Evolutionary conservation across 2,888 invertebrate species (phyloP).

Genomic region (Coronaproctus castanopsis): DNA sequence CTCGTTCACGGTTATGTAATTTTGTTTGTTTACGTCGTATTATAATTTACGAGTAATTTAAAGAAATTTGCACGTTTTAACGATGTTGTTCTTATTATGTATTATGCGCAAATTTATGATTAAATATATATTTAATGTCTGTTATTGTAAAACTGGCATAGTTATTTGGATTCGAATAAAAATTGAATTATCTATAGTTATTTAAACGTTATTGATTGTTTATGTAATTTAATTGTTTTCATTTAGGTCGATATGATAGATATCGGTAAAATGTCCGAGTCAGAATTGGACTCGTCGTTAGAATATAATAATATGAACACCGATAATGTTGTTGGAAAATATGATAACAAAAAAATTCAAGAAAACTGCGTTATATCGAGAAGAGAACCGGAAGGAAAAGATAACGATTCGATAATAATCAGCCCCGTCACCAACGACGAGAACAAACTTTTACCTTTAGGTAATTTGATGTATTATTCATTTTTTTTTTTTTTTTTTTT

Average conservation of each 20-base stretch:
- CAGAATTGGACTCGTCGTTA: constrained; percentile 8
- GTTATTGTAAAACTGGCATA: no score
- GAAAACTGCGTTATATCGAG: constrained; percentile 5
- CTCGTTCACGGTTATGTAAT: no score
- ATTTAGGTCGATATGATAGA: constrained; percentile 10
- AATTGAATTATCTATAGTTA: no score
- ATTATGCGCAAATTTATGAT: no score
- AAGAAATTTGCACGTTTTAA: no score
- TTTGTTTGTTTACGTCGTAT: no score
- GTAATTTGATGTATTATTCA: constrained; percentile 5
- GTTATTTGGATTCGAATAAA: no score
- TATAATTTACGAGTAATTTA: no score
- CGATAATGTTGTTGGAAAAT: neutral
- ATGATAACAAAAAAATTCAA: neutral
- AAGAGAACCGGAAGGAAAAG: constrained; percentile 15
- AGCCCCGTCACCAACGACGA: constrained; percentile 1
- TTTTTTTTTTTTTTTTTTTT: constrained; percentile 8
- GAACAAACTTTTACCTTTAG: constrained; percentile 12
- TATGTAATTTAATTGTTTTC: no score
- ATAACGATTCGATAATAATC: constrained; percentile 10
- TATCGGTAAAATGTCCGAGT: constrained; percentile 8
- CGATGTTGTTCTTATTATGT: no score
- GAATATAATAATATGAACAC: neutral
- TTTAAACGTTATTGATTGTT: no score
- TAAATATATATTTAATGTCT: no score